phyloP scores from a whole-genome alignment of 2,888 invertebrate species.

The Lasius fuliginosus region DNA sequence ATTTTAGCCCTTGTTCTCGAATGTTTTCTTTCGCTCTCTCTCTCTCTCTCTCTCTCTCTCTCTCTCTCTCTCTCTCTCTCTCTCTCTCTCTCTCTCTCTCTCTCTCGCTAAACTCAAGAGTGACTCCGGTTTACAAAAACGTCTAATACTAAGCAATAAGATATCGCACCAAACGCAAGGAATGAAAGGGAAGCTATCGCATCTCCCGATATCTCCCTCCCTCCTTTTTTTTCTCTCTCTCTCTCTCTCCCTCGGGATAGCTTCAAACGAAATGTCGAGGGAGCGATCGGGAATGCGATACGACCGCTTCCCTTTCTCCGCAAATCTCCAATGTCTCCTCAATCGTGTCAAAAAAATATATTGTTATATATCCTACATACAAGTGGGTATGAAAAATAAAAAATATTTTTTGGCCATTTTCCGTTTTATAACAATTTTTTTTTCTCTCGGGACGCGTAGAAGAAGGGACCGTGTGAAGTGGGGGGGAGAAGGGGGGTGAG shows the following conservation, averaged over 20 bases:
- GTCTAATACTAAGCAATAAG: constrained; percentile 57
- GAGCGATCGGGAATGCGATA: constrained; percentile 14
- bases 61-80: not conserved
- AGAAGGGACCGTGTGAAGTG: not conserved
- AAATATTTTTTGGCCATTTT: constrained; percentile 71
- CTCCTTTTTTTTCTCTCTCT: not conserved
- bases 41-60: not conserved
- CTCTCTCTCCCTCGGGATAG: constrained; percentile 30
- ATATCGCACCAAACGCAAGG: constrained; percentile 63
- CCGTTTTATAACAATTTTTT: constrained; percentile 62
- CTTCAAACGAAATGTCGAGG: constrained; percentile 1
- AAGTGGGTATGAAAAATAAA: constrained; percentile 77
- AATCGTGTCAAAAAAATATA: constrained; percentile 74
- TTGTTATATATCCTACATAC: constrained; percentile 64
- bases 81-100: not conserved
- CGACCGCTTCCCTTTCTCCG: constrained; percentile 4
- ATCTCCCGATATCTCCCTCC: constrained; percentile 3
- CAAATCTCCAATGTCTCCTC: constrained; percentile 36
- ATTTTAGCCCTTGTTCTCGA: constrained; percentile 45
- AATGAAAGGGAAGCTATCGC: constrained; percentile 49
- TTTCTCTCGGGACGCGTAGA: constrained; percentile 49
- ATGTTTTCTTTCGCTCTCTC: constrained; percentile 8
- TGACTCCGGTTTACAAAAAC: constrained; percentile 48
- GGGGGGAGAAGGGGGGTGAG: too few species aligned
- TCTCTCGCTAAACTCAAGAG: constrained; percentile 42